A percentile compares a stretch with the other conserved stretches of the same genome.
phyloP scores from a whole-genome alignment of 2,797 vertebrate genomes.

The Sebastiscus tertius region DNA sequence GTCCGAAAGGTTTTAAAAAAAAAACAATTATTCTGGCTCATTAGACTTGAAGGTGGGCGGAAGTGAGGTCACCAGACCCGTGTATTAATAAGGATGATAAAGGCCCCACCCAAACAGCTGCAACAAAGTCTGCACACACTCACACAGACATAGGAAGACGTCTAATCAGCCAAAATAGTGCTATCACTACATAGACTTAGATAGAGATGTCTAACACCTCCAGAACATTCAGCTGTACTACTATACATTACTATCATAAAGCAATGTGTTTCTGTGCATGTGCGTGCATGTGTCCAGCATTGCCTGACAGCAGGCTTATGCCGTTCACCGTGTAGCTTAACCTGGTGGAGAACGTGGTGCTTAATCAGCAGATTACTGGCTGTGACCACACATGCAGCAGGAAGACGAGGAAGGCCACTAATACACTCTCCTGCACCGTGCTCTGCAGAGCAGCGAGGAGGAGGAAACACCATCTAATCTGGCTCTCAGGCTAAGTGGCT shows the following conservation, averaged over 20 bases:
- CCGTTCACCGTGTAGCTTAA: constrained; percentile 24
- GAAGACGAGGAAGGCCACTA: constrained; percentile 4
- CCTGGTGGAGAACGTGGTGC: constrained; percentile 25
- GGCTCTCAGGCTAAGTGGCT: constrained; percentile 71
- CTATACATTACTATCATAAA: not conserved
- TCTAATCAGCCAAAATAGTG: too few relatives aligned
- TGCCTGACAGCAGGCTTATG: constrained; percentile 2
- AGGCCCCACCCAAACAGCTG: not conserved
- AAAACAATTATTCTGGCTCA: too few relatives aligned
- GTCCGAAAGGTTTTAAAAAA: too few relatives aligned
- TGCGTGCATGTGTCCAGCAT: not conserved
- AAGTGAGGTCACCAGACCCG: not conserved
- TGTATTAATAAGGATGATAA: not conserved
- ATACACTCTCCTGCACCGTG: constrained; percentile 18
- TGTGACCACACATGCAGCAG: constrained; percentile 25
- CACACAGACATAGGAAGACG: too few relatives aligned
- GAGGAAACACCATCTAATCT: constrained; percentile 66
- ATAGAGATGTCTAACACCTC: not conserved
- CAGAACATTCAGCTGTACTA: not conserved
- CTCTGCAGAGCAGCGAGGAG: constrained; percentile 4
- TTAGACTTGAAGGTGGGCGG: not conserved
- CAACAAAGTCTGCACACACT: not conserved
- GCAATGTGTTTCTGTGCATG: not conserved
- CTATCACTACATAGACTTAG: too few relatives aligned
- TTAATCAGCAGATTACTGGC: constrained; percentile 57